phyloP scores from a whole-genome alignment of 2,113 vertebrate genomes.

The western clawed frog (Xenopus tropicalis) region DNA sequence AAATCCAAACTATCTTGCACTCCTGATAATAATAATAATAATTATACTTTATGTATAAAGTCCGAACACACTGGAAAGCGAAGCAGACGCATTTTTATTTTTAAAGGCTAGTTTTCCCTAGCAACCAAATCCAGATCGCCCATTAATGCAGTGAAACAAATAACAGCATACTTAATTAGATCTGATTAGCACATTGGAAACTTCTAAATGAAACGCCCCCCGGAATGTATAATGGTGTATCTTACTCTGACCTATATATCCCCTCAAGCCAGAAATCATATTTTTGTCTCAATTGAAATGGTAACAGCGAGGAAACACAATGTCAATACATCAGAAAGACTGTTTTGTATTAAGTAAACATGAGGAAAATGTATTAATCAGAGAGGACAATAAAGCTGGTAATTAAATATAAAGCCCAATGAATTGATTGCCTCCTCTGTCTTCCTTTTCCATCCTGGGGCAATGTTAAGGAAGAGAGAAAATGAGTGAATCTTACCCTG shows the following conservation, averaged over 20 bases:
- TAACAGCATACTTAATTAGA: slow-evolving; percentile 16
- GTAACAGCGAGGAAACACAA: not conserved
- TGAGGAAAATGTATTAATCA: slow-evolving; percentile 22
- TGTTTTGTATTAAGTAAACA: slow-evolving; percentile 1
- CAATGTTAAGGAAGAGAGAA: slow-evolving; percentile 7
- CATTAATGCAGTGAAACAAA: slow-evolving; percentile 4
- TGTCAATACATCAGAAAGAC: not conserved
- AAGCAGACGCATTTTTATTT: not conserved
- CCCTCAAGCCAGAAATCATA: slow-evolving; percentile 3
- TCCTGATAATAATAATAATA: not conserved
- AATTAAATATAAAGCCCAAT: slow-evolving; percentile 36
- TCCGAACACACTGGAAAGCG: not conserved
- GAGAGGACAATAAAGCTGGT: slow-evolving; percentile 19
- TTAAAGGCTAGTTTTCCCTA: slow-evolving; percentile 2
- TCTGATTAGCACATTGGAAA: not conserved
- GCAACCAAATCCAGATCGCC: slow-evolving; percentile 1
- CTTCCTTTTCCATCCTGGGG: slow-evolving; percentile 30
- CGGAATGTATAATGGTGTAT: not conserved
- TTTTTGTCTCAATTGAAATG: slow-evolving; percentile 3
- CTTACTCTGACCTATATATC: not conserved
- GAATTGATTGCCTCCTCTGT: slow-evolving; percentile 23
- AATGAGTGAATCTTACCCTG: slow-evolving; percentile 8
- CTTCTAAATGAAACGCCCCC: not conserved
- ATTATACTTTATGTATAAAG: not conserved
- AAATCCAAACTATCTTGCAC: no score